A percentile compares a stretch with the other conserved stretches of the same genome.
Evolutionary conservation across 1,140 invertebrate species (phyloP).

Genomic region (Vollenhovia emeryi): DNA sequence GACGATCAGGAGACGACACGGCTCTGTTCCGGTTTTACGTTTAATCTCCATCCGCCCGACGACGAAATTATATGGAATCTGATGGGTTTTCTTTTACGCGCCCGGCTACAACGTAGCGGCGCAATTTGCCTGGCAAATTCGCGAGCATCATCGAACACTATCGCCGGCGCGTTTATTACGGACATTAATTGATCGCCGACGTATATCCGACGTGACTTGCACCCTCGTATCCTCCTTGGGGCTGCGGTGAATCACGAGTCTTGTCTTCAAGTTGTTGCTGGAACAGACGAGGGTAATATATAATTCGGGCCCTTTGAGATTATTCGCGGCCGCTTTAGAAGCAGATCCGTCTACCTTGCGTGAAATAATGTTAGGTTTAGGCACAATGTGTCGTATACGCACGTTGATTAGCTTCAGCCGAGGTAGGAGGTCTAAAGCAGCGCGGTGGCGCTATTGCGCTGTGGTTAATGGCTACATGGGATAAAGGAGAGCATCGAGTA

Average conservation of each 20-base stretch:
- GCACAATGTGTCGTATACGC: slow-evolving; percentile 44
- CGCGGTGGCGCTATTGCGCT: slow-evolving; percentile 45
- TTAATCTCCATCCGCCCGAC: slow-evolving; percentile 23
- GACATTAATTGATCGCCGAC: slow-evolving; percentile 31
- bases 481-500: slow-evolving; percentile 38
- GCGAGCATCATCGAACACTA: not conserved
- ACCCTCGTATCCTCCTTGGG: not conserved
- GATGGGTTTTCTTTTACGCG: not conserved
- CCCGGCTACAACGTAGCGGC: not conserved
- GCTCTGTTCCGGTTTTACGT: slow-evolving; percentile 33
- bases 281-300: not conserved
- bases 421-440: not conserved
- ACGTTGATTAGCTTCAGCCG: slow-evolving; percentile 33
- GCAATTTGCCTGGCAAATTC: slow-evolving; percentile 15
- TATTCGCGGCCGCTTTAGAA: not conserved
- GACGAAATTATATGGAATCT: slow-evolving; percentile 14
- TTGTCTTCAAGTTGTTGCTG: slow-evolving; percentile 12
- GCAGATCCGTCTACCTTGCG: not conserved
- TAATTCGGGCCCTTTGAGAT: slow-evolving; percentile 36
- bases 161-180: not conserved
- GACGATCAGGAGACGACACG: slow-evolving; percentile 34
- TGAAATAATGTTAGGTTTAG: slow-evolving; percentile 49
- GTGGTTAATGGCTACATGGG: slow-evolving; percentile 51
- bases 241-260: slow-evolving; percentile 15
- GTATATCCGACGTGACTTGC: slow-evolving; percentile 6